These are phyloP conservation scores for Bhutanitis thaidina DNA, from an alignment of 2,888 invertebrate species.

Conservation along the genomic window DNA sequence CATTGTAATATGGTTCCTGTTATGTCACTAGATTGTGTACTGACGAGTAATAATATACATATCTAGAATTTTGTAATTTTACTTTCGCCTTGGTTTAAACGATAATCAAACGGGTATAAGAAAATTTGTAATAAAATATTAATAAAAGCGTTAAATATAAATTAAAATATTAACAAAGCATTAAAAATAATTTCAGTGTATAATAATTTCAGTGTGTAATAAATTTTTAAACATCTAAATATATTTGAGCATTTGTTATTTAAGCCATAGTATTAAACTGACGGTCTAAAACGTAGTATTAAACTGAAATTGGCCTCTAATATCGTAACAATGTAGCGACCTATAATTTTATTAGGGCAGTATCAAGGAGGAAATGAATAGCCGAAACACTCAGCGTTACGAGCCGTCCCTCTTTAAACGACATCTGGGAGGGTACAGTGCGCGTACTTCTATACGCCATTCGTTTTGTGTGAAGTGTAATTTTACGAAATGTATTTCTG, in stretches of 20 bases:
- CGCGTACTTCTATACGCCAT: neutral
- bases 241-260: neutral
- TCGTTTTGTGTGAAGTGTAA: neutral
- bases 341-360: neutral
- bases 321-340: neutral
- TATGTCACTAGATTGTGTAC: too few species aligned
- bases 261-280: neutral
- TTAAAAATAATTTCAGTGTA: too few species aligned
- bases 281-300: neutral
- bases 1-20: too few species aligned
- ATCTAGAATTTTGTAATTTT: too few species aligned
- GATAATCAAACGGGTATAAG: too few species aligned
- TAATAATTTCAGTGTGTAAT: neutral
- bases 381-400: constrained; percentile 1
- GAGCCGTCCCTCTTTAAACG: neutral
- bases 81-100: too few species aligned
- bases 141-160: too few species aligned
- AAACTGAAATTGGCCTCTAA: neutral
- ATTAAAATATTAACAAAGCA: too few species aligned
- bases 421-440: neutral
- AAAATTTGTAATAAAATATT: too few species aligned
- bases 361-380: neutral
- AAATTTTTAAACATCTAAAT: neutral
- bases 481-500: neutral
- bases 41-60: too few species aligned